phyloP scores from a whole-genome alignment of 2,797 vertebrate species.

The Carapus acus region DNA sequence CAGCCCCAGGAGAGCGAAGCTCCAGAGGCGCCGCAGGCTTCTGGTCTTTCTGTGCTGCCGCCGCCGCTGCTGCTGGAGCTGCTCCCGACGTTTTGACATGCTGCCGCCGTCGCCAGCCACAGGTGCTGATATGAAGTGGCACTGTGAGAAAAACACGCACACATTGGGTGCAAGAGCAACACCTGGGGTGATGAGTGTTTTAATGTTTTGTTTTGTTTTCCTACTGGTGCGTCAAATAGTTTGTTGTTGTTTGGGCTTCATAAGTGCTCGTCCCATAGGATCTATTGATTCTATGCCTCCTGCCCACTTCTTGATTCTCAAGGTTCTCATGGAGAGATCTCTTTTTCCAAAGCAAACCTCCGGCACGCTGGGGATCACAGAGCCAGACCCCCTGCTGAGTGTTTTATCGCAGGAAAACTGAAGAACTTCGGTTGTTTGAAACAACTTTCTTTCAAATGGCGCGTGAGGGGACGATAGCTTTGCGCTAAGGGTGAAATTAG shows the following conservation, averaged over 20 bases:
- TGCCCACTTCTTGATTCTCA: constrained; percentile 14
- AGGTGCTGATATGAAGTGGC: constrained; percentile 23
- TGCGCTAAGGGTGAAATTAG: no score
- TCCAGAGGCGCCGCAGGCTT: constrained; percentile 13
- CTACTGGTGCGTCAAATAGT: constrained; percentile 10
- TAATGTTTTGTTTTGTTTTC: no score
- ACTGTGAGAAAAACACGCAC: background rate
- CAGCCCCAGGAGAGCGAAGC: constrained; percentile 12
- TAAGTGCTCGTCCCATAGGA: constrained; percentile 2
- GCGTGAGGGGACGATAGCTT: no score
- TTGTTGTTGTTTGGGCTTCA: constrained; percentile 22
- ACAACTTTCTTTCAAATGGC: no score
- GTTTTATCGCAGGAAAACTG: constrained; percentile 3
- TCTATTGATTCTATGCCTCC: background rate
- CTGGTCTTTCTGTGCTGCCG: constrained; percentile 2
- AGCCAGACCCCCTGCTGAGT: constrained; percentile 29
- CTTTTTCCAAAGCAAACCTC: constrained; percentile 30
- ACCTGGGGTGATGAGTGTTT: constrained; percentile 22
- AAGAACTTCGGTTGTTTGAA: constrained; percentile 12
- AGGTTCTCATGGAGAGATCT: constrained; percentile 38
- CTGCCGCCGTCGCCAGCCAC: constrained; percentile 21
- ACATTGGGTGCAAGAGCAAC: no score
- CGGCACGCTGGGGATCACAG: constrained; percentile 19
- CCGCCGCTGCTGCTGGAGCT: constrained; percentile 28
- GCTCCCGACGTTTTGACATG: constrained; percentile 30